Evolutionary conservation across 2,888 invertebrate genomes (phyloP).

Genomic region (Volucella zonaria): DNA sequence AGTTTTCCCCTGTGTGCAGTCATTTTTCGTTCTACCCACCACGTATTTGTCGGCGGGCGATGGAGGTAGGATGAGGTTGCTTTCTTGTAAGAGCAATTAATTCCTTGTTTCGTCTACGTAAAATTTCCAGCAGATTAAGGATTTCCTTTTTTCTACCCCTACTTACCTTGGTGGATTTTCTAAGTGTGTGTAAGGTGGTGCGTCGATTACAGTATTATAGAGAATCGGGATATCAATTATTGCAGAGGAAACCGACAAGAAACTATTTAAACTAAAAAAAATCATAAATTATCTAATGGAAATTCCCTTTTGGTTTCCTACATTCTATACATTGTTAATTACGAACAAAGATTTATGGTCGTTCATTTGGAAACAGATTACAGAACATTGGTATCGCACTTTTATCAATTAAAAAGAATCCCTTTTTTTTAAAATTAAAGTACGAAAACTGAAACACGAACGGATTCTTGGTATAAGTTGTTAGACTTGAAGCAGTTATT

Average conservation of each 20-base stretch:
- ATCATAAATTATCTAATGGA: neutral
- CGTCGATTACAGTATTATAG: too few species aligned
- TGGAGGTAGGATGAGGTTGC: too few species aligned
- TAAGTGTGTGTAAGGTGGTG: too few species aligned
- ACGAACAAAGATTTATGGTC: constrained; percentile 58
- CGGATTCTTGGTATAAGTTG: too few species aligned
- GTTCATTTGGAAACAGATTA: constrained; percentile 37
- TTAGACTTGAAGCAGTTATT: too few species aligned
- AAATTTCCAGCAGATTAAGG: constrained; percentile 33
- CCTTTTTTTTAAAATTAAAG: too few species aligned
- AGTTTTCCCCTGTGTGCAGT: neutral
- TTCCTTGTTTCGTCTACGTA: constrained; percentile 37
- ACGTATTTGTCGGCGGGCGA: neutral
- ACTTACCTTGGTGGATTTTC: too few species aligned
- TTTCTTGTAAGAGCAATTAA: neutral
- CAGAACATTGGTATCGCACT: neutral
- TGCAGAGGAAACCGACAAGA: neutral
- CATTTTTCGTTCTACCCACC: neutral
- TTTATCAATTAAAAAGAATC: too few species aligned
- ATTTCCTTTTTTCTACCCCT: neutral
- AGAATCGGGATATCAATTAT: too few species aligned
- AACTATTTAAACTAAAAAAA: neutral
- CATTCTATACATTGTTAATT: constrained; percentile 47
- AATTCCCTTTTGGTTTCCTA: neutral
- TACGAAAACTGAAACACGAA: too few species aligned